Evolutionary conservation across 2,797 vertebrate genomes (phyloP), one percentile per base, ranked within the genome.

Genomic region (Galaxias olidus): DNA sequence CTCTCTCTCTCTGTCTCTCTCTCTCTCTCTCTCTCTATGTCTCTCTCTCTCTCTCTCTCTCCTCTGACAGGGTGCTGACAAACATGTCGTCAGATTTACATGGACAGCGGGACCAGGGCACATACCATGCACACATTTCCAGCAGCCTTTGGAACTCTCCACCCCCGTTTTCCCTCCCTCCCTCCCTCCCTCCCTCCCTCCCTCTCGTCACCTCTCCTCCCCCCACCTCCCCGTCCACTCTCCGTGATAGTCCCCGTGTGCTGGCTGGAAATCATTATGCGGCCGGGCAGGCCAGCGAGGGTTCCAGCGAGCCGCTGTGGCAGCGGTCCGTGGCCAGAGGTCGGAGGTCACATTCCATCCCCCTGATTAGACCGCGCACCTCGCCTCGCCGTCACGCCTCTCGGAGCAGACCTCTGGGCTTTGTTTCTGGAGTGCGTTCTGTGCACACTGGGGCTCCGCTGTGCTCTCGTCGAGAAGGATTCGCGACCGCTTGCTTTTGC

Each of bases 341-440:
- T 87, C 65, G 83, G 62, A 76, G 88, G 83, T 90, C 76, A 59
- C 83, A 90, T 81, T 85, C 78, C 76, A 86, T 82, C 85, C 80
- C 82, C 77, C 85, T 88, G 89, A 90, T 90, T 88, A 90, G 80
- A 85, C 73, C 80, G 81, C 73, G 78, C 61, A 62, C 61, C 49
- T 19, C 61, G 65, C 67, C 61, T 44, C 59, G 61, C 57, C 60
- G 43, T 12, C 30, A 62, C 60, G 45, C 61, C 63, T 49, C 52
- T 12, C 14, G 19, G 59, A 4, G 45, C 63, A 53, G 43, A 9
- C 8, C 17, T 10, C 13, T 10, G 42, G 55, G 10, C 41, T 47
- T 59, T 63, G 63, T 62, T 46, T 17, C 48, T n/a, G 51, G 43
- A 59, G 63, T 59, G 63, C 59, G 59, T 30, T 51, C 13, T 15